phyloP scores from a whole-genome alignment of 1,140 invertebrate species.

The fruit fly (Drosophila melanogaster) region DNA sequence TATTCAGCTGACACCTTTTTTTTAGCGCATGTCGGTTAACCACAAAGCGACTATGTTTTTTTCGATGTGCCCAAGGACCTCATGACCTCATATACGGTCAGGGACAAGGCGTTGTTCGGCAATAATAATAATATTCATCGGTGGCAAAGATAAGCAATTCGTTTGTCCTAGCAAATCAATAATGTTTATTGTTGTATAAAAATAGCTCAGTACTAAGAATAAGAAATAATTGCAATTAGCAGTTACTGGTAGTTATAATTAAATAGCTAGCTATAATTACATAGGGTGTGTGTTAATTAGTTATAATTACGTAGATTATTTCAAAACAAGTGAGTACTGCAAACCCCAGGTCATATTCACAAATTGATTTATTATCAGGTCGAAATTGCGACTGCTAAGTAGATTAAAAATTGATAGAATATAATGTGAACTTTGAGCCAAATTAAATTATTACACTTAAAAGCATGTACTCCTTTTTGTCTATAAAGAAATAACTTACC shows the following conservation, averaged over 20 bases:
- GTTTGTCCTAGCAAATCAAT: slow-evolving; percentile 15
- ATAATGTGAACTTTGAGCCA: no score
- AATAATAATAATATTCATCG: slow-evolving; percentile 37
- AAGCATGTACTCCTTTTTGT: no score
- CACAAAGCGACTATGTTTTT: slow-evolving; percentile 24
- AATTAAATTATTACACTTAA: no score
- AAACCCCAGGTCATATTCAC: no score
- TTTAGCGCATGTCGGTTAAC: slow-evolving; percentile 35
- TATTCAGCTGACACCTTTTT: slow-evolving; percentile 42
- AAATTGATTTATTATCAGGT: no score
- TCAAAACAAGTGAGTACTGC: no score
- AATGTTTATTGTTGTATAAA: slow-evolving; percentile 13
- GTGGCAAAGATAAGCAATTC: slow-evolving; percentile 30
- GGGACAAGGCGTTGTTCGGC: slow-evolving; percentile 27
- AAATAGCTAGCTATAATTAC: slow-evolving; percentile 1
- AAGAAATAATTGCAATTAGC: neutral
- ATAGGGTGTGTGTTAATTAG: neutral
- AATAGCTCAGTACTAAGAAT: neutral
- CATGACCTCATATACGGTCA: slow-evolving; percentile 17
- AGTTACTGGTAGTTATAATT: slow-evolving; percentile 5
- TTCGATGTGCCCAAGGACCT: slow-evolving; percentile 6
- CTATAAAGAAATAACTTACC: no score
- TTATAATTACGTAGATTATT: neutral
- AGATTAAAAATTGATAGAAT: no score
- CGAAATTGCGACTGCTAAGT: no score